Conservation (phyloP, 2,797 vertebrate species). For the Acanthurus lineatus region DNA sequence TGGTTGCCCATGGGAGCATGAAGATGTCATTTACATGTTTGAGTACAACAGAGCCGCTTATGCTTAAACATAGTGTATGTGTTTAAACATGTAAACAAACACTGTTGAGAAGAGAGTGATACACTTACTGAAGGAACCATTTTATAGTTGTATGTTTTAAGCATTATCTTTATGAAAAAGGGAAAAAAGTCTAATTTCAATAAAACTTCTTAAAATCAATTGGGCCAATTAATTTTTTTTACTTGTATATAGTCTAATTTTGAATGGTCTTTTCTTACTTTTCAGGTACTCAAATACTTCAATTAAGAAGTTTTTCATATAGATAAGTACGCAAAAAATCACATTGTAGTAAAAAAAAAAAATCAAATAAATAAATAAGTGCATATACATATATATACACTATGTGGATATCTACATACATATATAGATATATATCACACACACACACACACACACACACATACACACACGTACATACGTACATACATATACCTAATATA, state of each 20-base stretch:
- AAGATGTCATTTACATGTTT: constrained; percentile 67
- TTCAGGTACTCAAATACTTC: not conserved
- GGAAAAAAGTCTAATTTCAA: not conserved
- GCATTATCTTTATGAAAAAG: not conserved
- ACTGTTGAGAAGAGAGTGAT: constrained; percentile 4
- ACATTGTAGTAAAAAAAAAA: not conserved
- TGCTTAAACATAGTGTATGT: constrained; percentile 18
- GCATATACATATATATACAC: not conserved
- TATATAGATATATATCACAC: too few relatives aligned
- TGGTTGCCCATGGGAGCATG: constrained; percentile 49
- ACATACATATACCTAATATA: not conserved
- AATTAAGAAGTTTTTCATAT: not conserved
- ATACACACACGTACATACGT: not conserved
- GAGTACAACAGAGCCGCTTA: constrained; percentile 31
- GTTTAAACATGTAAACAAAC: constrained; percentile 36
- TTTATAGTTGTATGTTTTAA: not conserved
- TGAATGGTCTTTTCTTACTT: not conserved
- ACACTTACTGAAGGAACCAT: not conserved
- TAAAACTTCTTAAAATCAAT: not conserved
- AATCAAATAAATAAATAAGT: not conserved
- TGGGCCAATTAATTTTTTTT: not conserved
- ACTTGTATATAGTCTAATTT: not conserved
- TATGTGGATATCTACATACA: not conserved
- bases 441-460: too few relatives aligned
- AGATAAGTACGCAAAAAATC: not conserved